Evolutionary conservation across 2,797 vertebrate genomes (phyloP).

Genomic region (Falco columbarius): DNA sequence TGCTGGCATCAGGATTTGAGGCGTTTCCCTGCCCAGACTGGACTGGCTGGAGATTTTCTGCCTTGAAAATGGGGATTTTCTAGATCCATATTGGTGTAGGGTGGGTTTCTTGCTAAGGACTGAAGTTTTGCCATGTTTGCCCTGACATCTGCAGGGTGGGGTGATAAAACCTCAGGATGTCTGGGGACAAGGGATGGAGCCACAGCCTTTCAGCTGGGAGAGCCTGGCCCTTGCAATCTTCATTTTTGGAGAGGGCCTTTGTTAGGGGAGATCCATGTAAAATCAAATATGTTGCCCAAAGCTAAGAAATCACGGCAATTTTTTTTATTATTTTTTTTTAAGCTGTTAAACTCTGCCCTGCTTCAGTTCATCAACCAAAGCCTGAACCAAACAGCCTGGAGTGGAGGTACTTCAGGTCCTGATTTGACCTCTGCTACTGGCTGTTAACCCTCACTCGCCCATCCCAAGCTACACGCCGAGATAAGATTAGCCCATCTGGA

Average conservation of each 20-base stretch:
- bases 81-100: neutral
- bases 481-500: neutral
- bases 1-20: neutral
- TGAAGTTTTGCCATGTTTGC: neutral
- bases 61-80: neutral
- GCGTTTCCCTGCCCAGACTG: neutral
- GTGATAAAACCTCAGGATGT: neutral
- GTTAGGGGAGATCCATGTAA: neutral
- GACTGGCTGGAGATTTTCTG: neutral
- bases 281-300: neutral
- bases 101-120: neutral
- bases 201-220: neutral
- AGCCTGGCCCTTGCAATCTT: neutral
- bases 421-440: neutral
- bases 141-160: neutral
- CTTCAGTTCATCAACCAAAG: constrained; percentile 43
- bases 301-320: neutral
- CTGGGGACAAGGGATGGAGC: neutral
- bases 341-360: constrained; percentile 44
- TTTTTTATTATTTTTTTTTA: neutral
- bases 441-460: constrained; percentile 35
- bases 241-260: neutral
- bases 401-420: constrained; percentile 33
- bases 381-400: neutral
- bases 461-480: neutral